Percentiles rank a stretch among this genome's conserved stretches.
Evolutionary conservation across 2,888 invertebrate species (phyloP).

Genomic region (Polydrusus cervinus): DNA sequence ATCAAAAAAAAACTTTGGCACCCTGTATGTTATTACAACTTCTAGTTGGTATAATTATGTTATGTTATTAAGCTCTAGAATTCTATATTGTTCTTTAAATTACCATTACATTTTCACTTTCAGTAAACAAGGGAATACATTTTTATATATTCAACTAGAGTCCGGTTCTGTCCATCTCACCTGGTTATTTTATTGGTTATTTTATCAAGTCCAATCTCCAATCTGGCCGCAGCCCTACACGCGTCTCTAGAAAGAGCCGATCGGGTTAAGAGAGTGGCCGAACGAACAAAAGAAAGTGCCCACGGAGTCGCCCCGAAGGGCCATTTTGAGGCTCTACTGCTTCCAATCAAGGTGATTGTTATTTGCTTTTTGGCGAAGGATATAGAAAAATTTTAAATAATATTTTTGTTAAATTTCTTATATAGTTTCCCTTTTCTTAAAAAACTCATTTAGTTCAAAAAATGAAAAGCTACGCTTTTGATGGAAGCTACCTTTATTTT

Average conservation of each 20-base stretch:
- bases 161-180: conserved; percentile 34
- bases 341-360: conserved; percentile 38
- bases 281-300: conserved; percentile 36
- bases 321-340: conserved; percentile 19
- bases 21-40: too few relatives aligned
- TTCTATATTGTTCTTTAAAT: too few relatives aligned
- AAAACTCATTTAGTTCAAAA: too few relatives aligned
- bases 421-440: too few relatives aligned
- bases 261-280: conserved; percentile 37
- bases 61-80: too few relatives aligned
- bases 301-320: conserved; percentile 20
- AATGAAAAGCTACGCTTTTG: too few relatives aligned
- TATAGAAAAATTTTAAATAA: too few relatives aligned
- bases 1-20: too few relatives aligned
- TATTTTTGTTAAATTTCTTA: too few relatives aligned
- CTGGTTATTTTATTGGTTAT: conserved; percentile 42
- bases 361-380: conserved; percentile 21
- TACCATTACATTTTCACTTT: not conserved
- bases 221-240: conserved; percentile 20
- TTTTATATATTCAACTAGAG: not conserved
- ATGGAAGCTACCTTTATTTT: too few relatives aligned
- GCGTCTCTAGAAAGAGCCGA: conserved; percentile 25
- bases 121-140: not conserved
- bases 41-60: too few relatives aligned
- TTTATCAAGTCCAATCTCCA: conserved; percentile 38